Conservation (phyloP, 2,797 vertebrate genomes). For the Argya squamiceps region DNA sequence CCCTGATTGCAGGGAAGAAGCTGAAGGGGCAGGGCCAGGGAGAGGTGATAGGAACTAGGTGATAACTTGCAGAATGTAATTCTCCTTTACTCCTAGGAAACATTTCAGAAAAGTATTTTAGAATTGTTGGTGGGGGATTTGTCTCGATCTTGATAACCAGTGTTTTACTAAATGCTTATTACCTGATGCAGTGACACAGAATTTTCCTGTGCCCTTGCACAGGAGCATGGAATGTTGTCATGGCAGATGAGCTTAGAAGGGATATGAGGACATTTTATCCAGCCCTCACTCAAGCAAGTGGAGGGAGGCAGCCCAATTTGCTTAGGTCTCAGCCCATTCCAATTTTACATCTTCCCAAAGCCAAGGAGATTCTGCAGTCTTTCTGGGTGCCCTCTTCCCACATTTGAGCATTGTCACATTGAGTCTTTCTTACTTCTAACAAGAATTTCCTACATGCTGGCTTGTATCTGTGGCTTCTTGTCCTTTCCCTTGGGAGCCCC, state of each 20-base stretch:
- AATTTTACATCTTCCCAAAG: background rate
- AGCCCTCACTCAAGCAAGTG: background rate
- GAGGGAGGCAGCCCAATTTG: background rate
- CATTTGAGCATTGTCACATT: rapidly evolving
- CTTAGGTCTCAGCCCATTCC: background rate
- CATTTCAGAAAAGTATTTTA: background rate
- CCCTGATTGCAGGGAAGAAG: background rate
- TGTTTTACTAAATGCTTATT: background rate
- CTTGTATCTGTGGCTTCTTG: background rate
- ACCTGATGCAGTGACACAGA: background rate
- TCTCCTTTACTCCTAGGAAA: background rate
- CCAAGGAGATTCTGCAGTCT: background rate
- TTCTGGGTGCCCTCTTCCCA: background rate
- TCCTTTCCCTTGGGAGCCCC: background rate
- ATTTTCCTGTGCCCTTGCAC: background rate
- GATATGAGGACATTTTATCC: background rate
- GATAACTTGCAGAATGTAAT: background rate
- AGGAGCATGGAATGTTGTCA: background rate
- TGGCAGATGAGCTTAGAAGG: background rate
- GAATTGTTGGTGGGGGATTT: background rate
- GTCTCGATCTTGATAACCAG: background rate
- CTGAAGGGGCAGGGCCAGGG: rapidly evolving
- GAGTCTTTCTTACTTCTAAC: background rate
- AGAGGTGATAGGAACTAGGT: background rate
- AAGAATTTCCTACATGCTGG: rapidly evolving